Evolutionary conservation across 1,140 invertebrate genomes (phyloP).

Genomic region (Panonychus citri): DNA sequence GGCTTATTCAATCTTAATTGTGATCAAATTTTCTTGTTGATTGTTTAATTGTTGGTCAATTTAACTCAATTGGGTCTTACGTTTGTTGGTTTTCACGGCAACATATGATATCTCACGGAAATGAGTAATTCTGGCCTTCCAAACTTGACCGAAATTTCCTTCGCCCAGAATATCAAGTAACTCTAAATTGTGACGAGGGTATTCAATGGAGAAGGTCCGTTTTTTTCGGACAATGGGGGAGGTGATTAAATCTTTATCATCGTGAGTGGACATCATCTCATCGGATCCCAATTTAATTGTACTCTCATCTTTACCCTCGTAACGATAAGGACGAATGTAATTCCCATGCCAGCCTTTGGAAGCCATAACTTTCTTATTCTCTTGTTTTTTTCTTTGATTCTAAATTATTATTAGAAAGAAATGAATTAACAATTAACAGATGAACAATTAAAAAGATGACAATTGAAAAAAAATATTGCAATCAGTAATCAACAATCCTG

Average conservation of each 20-base stretch:
- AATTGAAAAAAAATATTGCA: no score
- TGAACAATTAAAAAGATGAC: no score
- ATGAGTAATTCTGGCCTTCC: slow-evolving; percentile 57
- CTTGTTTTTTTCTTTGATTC: background rate
- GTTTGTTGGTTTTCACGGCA: slow-evolving; percentile 53
- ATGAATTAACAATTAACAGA: no score
- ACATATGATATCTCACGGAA: slow-evolving; percentile 42
- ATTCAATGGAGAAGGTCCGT: slow-evolving; percentile 27
- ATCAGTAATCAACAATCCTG: no score
- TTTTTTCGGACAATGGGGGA: no score
- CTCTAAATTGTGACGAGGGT: slow-evolving; percentile 46
- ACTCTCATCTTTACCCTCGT: no score
- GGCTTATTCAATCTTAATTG: no score
- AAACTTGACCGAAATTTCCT: slow-evolving; percentile 62
- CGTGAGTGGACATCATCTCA: no score
- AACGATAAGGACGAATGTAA: no score
- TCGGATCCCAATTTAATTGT: no score
- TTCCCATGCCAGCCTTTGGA: background rate
- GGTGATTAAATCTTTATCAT: no score
- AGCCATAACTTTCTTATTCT: background rate
- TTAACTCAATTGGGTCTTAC: background rate
- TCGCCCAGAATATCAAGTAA: slow-evolving; percentile 51
- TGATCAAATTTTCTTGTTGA: background rate
- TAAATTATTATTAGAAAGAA: no score
- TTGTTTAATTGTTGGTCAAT: background rate